Conservation (phyloP, 1,140 invertebrate species). For the Orchesella cincta region DNA sequence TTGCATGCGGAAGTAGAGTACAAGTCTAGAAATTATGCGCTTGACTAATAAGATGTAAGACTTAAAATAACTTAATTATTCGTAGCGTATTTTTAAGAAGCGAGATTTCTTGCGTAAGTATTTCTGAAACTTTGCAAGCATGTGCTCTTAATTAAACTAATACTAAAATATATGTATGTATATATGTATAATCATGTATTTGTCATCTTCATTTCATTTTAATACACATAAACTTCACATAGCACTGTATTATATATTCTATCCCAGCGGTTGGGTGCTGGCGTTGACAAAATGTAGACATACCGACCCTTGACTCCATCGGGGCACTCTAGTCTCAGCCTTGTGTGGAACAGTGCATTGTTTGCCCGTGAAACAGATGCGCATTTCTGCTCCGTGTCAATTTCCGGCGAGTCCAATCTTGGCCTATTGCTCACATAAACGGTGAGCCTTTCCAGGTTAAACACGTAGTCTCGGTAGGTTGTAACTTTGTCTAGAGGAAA, state of each 20-base stretch:
- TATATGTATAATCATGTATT: not conserved
- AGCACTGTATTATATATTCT: slow-evolving; percentile 61
- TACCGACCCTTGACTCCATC: slow-evolving; percentile 59
- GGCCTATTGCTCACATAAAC: slow-evolving; percentile 61
- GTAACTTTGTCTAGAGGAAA: slow-evolving; percentile 55
- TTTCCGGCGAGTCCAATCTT: slow-evolving; percentile 52
- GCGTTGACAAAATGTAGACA: slow-evolving; percentile 61
- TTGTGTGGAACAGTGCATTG: slow-evolving; percentile 59
- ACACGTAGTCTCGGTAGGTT: slow-evolving; percentile 59
- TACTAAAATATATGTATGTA: too few species aligned
- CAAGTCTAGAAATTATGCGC: too few species aligned
- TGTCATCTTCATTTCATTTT: slow-evolving; percentile 26
- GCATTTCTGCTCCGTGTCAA: slow-evolving; percentile 57
- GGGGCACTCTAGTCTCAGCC: slow-evolving; percentile 60
- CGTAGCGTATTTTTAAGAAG: too few species aligned
- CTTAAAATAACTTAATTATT: too few species aligned
- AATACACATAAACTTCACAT: slow-evolving; percentile 64
- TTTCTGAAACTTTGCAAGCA: too few species aligned
- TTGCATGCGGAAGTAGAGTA: too few species aligned
- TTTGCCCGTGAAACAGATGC: slow-evolving; percentile 60
- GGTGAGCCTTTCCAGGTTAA: slow-evolving; percentile 61
- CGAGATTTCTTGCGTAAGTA: too few species aligned
- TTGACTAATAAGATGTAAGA: too few species aligned
- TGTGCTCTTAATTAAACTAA: too few species aligned
- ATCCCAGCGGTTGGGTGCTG: slow-evolving; percentile 61